phyloP scores from a whole-genome alignment of 2,888 invertebrate species.

The Helicoverpa assulta region DNA sequence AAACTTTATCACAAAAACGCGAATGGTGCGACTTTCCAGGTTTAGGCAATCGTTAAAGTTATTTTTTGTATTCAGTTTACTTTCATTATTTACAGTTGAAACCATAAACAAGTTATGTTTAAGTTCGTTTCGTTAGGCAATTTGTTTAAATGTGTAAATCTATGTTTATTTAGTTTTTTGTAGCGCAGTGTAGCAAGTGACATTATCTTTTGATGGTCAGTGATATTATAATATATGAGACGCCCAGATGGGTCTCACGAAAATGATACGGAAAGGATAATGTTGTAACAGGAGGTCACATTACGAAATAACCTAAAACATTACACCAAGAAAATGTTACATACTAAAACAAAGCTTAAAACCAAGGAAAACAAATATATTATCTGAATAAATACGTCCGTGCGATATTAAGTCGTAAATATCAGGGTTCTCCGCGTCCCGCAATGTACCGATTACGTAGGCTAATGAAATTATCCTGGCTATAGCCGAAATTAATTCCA shows the following conservation, averaged over 20 bases:
- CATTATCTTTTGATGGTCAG: slow-evolving; percentile 39
- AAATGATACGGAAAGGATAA: slow-evolving; percentile 53
- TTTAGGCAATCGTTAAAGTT: slow-evolving; percentile 34
- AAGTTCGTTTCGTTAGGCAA: slow-evolving; percentile 18
- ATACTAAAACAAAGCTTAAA: slow-evolving; percentile 28
- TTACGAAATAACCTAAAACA: slow-evolving; percentile 24
- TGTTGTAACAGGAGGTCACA: slow-evolving; percentile 49
- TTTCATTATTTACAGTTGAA: slow-evolving; percentile 31
- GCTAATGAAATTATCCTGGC: slow-evolving; percentile 83
- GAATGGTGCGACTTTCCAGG: slow-evolving; percentile 24
- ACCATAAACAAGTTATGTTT: slow-evolving; percentile 35
- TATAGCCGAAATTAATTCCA: slow-evolving; percentile 81
- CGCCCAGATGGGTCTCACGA: slow-evolving; percentile 39
- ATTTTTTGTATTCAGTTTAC: slow-evolving; percentile 20
- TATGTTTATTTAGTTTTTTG: slow-evolving; percentile 22
- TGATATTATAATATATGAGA: slow-evolving; percentile 43
- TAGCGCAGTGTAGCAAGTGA: slow-evolving; percentile 22
- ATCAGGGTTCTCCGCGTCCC: slow-evolving; percentile 66
- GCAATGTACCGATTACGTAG: slow-evolving; percentile 67
- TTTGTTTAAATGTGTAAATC: slow-evolving; percentile 32
- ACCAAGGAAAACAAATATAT: slow-evolving; percentile 48
- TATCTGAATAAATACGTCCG: slow-evolving; percentile 65
- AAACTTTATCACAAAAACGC: slow-evolving; percentile 23
- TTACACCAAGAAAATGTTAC: slow-evolving; percentile 27
- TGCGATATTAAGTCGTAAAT: slow-evolving; percentile 80